Conservation (phyloP, 2,797 vertebrate genomes). For the Pseudomugil tenellus region DNA sequence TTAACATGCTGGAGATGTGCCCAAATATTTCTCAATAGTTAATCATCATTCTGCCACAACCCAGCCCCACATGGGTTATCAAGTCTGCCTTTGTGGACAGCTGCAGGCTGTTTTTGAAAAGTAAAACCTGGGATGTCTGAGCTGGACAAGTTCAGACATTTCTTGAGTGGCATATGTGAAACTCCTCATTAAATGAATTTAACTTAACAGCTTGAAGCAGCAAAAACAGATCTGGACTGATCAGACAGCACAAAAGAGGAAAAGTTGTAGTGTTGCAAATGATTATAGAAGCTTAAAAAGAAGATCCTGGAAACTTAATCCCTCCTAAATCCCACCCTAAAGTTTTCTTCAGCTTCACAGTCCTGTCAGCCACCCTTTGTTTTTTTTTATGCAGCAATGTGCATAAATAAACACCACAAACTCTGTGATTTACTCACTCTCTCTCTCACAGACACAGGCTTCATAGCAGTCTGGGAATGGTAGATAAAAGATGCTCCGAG, state of each 20-base stretch:
- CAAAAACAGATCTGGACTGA: background rate
- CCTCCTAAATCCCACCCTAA: background rate
- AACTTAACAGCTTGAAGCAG: conserved; percentile 12
- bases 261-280: background rate
- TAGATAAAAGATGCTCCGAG: conserved; percentile 51
- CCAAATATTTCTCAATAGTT: conserved; percentile 25
- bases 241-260: background rate
- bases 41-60: conserved; percentile 33
- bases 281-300: background rate
- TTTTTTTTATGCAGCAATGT: conserved; percentile 29
- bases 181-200: conserved; percentile 17
- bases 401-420: conserved; percentile 46
- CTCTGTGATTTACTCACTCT: conserved; percentile 13
- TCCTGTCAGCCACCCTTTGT: conserved; percentile 21
- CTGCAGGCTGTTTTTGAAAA: conserved; percentile 2
- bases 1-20: conserved; percentile 1
- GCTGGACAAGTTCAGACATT: conserved; percentile 22
- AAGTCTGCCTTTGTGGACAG: conserved; percentile 9
- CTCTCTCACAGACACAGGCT: background rate
- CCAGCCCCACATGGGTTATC: conserved; percentile 28
- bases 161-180: conserved; percentile 20
- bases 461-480: conserved; percentile 29
- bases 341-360: conserved; percentile 17
- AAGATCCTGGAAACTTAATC: background rate
- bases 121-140: conserved; percentile 18